phyloP scores from a whole-genome alignment of 2,113 vertebrate species.

The Aythya baeri region DNA sequence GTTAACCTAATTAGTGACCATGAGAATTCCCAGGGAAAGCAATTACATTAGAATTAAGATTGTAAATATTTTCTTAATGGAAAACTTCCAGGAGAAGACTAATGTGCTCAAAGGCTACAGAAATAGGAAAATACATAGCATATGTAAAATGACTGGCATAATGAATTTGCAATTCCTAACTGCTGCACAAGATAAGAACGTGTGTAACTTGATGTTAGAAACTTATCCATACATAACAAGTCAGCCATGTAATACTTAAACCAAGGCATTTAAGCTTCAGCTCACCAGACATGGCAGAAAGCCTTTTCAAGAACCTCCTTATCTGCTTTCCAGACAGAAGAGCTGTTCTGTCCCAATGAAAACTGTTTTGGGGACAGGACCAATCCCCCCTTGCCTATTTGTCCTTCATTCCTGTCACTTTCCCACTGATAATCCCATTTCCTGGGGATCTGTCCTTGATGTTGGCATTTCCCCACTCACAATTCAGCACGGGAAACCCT shows the following conservation, averaged over 20 bases:
- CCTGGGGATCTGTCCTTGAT: background rate
- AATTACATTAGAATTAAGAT: slow-evolving; percentile 13
- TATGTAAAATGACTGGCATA: background rate
- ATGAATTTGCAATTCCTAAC: background rate
- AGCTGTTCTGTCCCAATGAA: background rate
- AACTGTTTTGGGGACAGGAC: background rate
- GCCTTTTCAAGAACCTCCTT: background rate
- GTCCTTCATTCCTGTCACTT: background rate
- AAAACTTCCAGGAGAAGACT: slow-evolving; percentile 1
- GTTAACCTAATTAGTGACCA: slow-evolving; percentile 44
- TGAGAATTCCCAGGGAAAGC: slow-evolving; percentile 12
- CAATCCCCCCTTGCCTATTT: background rate
- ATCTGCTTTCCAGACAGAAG: background rate
- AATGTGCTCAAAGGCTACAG: background rate
- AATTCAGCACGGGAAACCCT: background rate
- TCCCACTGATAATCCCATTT: background rate
- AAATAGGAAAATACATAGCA: background rate
- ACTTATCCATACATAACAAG: background rate
- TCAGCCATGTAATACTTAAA: background rate
- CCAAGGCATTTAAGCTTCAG: background rate
- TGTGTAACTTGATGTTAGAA: background rate
- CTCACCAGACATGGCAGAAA: background rate
- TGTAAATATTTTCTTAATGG: slow-evolving; percentile 34
- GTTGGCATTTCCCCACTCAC: background rate
- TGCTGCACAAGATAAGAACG: background rate